Base-by-base conservation (phyloP, 2,888 invertebrate genomes). In the Drosophila nigricruria region DNA sequence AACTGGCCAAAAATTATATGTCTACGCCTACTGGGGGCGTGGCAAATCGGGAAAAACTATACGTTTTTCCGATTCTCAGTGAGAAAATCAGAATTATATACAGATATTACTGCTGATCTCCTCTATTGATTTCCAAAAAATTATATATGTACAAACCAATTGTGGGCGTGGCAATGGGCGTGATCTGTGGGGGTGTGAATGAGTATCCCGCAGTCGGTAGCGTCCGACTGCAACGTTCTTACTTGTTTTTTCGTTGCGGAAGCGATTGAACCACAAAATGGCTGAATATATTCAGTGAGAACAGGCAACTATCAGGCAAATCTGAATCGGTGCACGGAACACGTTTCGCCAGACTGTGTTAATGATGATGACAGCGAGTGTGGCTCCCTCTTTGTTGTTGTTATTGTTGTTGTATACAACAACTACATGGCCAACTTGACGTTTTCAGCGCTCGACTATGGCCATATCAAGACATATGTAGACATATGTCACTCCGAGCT, bases 331-430 rank as follows among this genome's bases (percentile, higher is more conserved):
- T 36, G 43, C 32, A 42, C 12, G 59, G n/a, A 45, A 34, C 43
- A 61, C 53, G 23, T 59, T 62, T 36, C 14, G 47, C 40, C 47
- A 62, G 58, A 60, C 53, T 73, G 53, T 30, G 53, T 73, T 73
- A 77, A 78, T 78, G 79, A 78, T 77, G 76, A 77, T 78, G 68
- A 78, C 74, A 73, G 54, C 64, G 43, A 57, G 67, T 10, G 30
- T 30, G 30, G 10, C 30, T 77, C 43, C 10, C 9, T 30, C 9
- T 25, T 34, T 16, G 14, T 36, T 59, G 49, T 16, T 59, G 43
- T 40, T 53, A 25, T 36, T 50, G 16, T 42, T 60, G 49, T 18
- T 56, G 49, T 25, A 14, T 23, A 18, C 67, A 52, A 25, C 43
- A 57, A 36, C 38, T 36, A 42, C 64, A 54, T 49, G 58, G 54